phyloP scores from a whole-genome alignment of 2,113 vertebrate species.

The Struthidea cinerea region DNA sequence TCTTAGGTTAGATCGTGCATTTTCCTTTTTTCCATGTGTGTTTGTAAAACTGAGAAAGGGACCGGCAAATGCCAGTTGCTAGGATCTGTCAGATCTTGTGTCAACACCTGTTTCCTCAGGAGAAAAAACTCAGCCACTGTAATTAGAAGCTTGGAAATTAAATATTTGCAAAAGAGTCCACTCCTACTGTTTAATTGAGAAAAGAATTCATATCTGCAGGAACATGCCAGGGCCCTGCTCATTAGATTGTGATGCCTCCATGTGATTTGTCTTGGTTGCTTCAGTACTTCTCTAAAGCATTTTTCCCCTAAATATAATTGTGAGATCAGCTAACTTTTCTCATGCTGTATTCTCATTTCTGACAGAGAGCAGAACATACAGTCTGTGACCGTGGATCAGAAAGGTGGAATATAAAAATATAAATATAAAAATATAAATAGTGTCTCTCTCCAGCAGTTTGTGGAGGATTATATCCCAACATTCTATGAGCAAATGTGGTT shows the following conservation, averaged over 20 bases:
- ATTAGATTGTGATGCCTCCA: neutral
- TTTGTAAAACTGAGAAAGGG: constrained; percentile 15
- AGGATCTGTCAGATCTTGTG: constrained; percentile 60
- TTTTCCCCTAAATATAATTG: neutral
- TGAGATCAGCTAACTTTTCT: neutral
- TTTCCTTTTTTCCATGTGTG: neutral
- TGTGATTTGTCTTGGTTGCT: neutral
- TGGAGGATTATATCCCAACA: neutral
- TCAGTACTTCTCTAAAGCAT: neutral
- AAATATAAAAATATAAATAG: neutral
- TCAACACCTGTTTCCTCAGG: constrained; percentile 62
- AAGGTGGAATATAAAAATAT: neutral
- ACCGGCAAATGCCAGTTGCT: constrained; percentile 49
- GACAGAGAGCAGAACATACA: neutral
- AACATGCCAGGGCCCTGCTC: neutral
- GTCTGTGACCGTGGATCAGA: neutral
- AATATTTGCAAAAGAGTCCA: constrained; percentile 65
- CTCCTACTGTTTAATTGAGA: constrained; percentile 46
- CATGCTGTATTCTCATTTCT: neutral
- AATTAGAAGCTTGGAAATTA: constrained; percentile 64
- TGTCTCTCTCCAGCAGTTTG: neutral
- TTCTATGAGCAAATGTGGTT: neutral
- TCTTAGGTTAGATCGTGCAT: neutral
- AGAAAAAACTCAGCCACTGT: constrained; percentile 47
- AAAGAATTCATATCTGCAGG: neutral